A percentile compares a stretch with the other conserved stretches of the same genome.
These are phyloP conservation scores for Euglossa dilemma DNA, from an alignment of 1,140 invertebrate species.

Conservation along the genomic window DNA sequence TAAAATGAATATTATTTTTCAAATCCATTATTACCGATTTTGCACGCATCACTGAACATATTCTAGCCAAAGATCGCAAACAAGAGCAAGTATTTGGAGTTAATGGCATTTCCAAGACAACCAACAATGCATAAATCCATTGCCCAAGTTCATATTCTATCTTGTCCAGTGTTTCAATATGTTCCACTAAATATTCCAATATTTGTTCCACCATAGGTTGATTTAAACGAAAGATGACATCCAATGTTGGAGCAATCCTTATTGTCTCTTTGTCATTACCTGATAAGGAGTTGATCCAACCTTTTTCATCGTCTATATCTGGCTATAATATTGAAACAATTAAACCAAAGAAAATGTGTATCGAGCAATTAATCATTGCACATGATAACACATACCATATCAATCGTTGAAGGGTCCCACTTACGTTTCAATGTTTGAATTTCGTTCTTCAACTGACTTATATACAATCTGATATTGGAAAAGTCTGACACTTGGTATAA, in stretches of 20 bases:
- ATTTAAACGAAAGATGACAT: slow-evolving; percentile 81
- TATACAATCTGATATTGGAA: slow-evolving; percentile 80
- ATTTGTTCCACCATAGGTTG: slow-evolving; percentile 82
- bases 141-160: slow-evolving; percentile 77
- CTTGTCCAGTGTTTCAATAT: slow-evolving; percentile 77
- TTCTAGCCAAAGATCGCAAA: slow-evolving; percentile 82
- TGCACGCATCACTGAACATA: slow-evolving; percentile 82
- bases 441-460: slow-evolving; percentile 70
- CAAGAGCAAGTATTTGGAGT: slow-evolving; percentile 84
- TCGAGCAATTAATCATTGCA: background rate
- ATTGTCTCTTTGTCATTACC: slow-evolving; percentile 45
- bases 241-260: slow-evolving; percentile 76
- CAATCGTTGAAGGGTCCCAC: slow-evolving; percentile 39
- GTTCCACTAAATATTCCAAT: slow-evolving; percentile 83
- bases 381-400: slow-evolving; percentile 64
- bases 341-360: background rate
- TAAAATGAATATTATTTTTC: slow-evolving; percentile 21
- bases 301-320: slow-evolving; percentile 66
- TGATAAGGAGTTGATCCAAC: slow-evolving; percentile 75
- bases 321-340: slow-evolving; percentile 72
- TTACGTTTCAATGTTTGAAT: slow-evolving; percentile 66
- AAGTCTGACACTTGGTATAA: slow-evolving; percentile 82
- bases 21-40: slow-evolving; percentile 52
- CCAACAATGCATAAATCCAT: slow-evolving; percentile 85
- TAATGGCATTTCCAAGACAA: slow-evolving; percentile 84